Evolutionary conservation across 2,888 invertebrate genomes (phyloP), one percentile per base, ranked within the genome.

Genomic region (Thelaira solivaga): DNA sequence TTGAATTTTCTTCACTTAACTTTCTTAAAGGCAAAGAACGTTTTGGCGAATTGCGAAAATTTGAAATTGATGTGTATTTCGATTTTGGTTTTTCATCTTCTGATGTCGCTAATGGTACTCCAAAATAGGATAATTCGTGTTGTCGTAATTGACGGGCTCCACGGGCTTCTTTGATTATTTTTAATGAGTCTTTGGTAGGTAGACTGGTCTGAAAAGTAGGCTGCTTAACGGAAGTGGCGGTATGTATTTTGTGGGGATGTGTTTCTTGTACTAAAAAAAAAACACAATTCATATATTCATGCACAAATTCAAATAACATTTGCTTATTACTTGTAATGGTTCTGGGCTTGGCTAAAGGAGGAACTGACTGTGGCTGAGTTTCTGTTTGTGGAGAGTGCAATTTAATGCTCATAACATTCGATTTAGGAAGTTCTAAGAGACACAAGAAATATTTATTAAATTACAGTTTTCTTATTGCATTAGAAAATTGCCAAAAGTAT

Each of bases 61-160:
- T 80, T 16, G 81, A 26, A 29, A 55, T 80, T 20, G 81, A 22
- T 69, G 76, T 41, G 39, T 72, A 61, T 81, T 81, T 81, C n/a
- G 81, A 69, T 36, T 83, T 75, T 1, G 80, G 61, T 36, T 76
- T 76, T 45, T 76, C 80, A 20, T 76, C 65, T 74, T 78, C 74
- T 1, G 51, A 39, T 55, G 81, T 80, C 16, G 77, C 59, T 4
- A 82, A 74, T 61, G 86, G 85, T 13, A 90, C 83, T 26, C 92
- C 92, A 82, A 92, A 92, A 83, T 91, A 92, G 74, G 91, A 91
- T 51, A 92, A 88, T 83, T 92, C 92, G 80, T 91, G 92, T 47
- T 91, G 91, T 75, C 91, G 89, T 43, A 92, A 87, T 85, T 91
- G 90, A 80, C 92, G 86, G 53, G 89, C 87, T 13, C 89, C 89